A percentile compares a stretch with the other conserved stretches of the same genome.
Evolutionary conservation across 2,888 invertebrate species (phyloP).

Genomic region (Pyrocoelia pectoralis): DNA sequence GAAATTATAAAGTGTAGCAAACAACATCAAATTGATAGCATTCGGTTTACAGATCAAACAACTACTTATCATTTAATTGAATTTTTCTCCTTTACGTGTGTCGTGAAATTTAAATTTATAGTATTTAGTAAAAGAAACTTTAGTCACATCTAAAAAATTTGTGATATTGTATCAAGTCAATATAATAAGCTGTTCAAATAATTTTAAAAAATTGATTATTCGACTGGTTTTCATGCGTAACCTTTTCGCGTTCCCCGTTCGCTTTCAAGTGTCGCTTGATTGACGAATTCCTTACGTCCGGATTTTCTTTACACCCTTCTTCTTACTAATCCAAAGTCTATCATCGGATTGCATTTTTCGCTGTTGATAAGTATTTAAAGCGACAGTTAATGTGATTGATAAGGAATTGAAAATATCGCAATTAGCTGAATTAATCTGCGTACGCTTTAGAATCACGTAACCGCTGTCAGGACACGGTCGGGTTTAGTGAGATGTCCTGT

Average conservation of each 20-base stretch:
- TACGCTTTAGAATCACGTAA: too few relatives aligned
- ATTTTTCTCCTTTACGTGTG: background rate
- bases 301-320: background rate
- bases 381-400: too few relatives aligned
- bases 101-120: background rate
- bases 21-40: conserved; percentile 19
- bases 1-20: conserved; percentile 27
- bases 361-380: too few relatives aligned
- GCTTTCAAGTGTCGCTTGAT: background rate
- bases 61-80: conserved; percentile 4
- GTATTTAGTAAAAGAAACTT: too few relatives aligned
- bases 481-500: too few relatives aligned
- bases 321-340: background rate
- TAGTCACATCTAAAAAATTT: too few relatives aligned
- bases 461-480: too few relatives aligned
- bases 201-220: background rate
- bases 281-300: background rate
- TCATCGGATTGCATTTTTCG: too few relatives aligned
- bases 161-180: background rate
- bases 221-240: background rate
- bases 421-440: too few relatives aligned
- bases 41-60: conserved; percentile 15
- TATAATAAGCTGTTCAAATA: background rate
- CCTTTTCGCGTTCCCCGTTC: background rate
- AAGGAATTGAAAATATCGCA: too few relatives aligned